Conservation (phyloP, 92 coral and sea anemone genomes). For the Actinostola sp. region DNA sequence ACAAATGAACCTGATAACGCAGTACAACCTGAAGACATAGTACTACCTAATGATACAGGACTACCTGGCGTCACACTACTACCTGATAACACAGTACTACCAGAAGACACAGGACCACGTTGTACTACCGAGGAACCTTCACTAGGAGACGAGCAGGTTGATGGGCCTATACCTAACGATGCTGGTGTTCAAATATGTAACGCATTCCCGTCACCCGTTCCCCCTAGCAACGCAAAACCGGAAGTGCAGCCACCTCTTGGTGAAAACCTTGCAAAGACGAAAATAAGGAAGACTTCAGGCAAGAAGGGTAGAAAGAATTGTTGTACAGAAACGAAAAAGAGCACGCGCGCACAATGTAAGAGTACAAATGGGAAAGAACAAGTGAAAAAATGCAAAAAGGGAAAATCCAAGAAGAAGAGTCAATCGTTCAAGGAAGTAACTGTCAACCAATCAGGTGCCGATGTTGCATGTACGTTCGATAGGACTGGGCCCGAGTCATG, state of each 20-base stretch:
- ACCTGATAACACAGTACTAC: no score
- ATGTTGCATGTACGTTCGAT: slow-evolving; percentile 6
- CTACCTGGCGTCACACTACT: no score
- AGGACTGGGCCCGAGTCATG: slow-evolving; percentile 8
- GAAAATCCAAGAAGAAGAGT: slow-evolving; percentile 39
- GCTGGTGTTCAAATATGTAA: slow-evolving; percentile 72
- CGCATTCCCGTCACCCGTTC: slow-evolving; percentile 92
- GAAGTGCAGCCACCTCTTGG: slow-evolving; percentile 72
- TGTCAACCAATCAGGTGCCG: slow-evolving; percentile 70
- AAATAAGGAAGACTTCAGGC: slow-evolving; percentile 30
- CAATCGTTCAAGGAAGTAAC: slow-evolving; percentile 59
- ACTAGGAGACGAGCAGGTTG: not conserved
- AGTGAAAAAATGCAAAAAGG: slow-evolving; percentile 56
- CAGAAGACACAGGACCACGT: not conserved
- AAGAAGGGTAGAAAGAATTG: slow-evolving; percentile 22
- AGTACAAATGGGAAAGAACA: slow-evolving; percentile 31
- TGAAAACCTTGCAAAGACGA: slow-evolving; percentile 14
- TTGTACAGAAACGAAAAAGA: slow-evolving; percentile 21
- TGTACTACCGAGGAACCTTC: not conserved
- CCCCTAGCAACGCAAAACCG: slow-evolving; percentile 56
- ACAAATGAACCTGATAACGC: not conserved
- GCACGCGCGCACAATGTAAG: slow-evolving; percentile 15
- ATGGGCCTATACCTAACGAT: slow-evolving; percentile 37
- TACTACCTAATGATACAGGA: no score
- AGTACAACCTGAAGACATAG: no score